Percentiles rank a stretch among this genome's conserved stretches.
These are phyloP conservation scores for Alcedo atthis DNA, from an alignment of 2,797 vertebrate genomes.

Conservation along the genomic window DNA sequence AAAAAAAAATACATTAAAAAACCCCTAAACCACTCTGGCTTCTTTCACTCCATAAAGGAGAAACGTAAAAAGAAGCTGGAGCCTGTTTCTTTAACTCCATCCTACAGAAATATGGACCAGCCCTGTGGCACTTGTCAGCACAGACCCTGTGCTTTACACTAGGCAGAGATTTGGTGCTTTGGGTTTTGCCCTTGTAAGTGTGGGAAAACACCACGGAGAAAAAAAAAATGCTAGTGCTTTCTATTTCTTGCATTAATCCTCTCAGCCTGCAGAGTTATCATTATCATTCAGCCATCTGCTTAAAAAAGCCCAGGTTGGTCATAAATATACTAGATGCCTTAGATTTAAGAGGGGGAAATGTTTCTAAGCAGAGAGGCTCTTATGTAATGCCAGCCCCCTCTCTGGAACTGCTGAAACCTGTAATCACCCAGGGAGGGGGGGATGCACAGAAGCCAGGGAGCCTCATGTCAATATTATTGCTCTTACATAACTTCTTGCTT, in stretches of 20 bases:
- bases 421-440: constrained; percentile 71
- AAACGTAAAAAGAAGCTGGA: neutral
- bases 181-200: neutral
- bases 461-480: constrained; percentile 44
- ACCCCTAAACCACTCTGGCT: neutral
- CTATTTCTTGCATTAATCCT: constrained; percentile 32
- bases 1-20: neutral
- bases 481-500: constrained; percentile 66
- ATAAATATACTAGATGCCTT: constrained; percentile 40
- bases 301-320: constrained; percentile 18
- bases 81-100: neutral
- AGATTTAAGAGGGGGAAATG: constrained; percentile 56
- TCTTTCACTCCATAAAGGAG: neutral
- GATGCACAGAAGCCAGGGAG: neutral
- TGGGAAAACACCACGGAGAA: neutral
- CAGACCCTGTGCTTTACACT: neutral
- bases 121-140: neutral
- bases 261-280: constrained; percentile 21
- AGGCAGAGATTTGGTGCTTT: neutral
- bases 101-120: neutral
- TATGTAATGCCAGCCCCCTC: constrained; percentile 57
- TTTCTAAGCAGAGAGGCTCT: constrained; percentile 46
- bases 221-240: neutral
- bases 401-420: constrained; percentile 56
- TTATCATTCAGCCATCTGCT: constrained; percentile 42